Evolutionary conservation across 1,140 invertebrate species (phyloP), one percentile per base, ranked within the genome.

Genomic region (Stenopsyche tienmushanensis): DNA sequence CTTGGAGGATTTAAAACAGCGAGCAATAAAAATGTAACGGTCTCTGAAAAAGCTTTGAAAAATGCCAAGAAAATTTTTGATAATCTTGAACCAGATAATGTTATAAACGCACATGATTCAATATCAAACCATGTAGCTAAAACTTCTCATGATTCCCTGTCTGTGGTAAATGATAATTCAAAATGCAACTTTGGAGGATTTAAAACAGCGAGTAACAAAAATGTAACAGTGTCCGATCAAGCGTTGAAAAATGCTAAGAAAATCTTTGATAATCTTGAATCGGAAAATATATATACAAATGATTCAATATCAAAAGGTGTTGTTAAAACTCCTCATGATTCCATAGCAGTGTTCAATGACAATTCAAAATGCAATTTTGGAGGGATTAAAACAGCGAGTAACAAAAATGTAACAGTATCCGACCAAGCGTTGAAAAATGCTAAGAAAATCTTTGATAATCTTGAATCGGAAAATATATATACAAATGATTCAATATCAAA

Each of bases 21-120:
- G n/a, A 58, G 41, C 34, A 50, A 57, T 53, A 82, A 79, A 73
- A 66, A 54, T 59, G 72, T 83, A 8, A 54, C 44, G 41, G 60
- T 82, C 13, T 75, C 74, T n/a, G 69, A 76, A 50, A 70, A 71
- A 20, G 69, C 74, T 39, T 66, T 82, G 26, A 47, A 73, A 17
- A 73, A 72, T 71, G 73, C 73, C n/a, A 72, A 69, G 52, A 63
- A 58, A 41, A 17, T 73, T 13, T 72, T 75, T 57, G 45, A 71
- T 52, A 72, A 76, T 50, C 62, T 71, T 41, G 21, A 64, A 52
- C 23, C 29, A 20, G 47, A 50, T 9, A 9, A 17, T 42, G n/a
- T n/a, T n/a, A 2, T 42, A 42, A 2, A 15, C 2, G 3, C 15
- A 45, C 3, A 45, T 10, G 9, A n/a, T n/a, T n/a, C n/a, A n/a